Percentiles rank a stretch among this genome's conserved stretches.
These are phyloP conservation scores for Deilephila elpenor DNA, from an alignment of 2,888 invertebrate species.

Conservation along the genomic window DNA sequence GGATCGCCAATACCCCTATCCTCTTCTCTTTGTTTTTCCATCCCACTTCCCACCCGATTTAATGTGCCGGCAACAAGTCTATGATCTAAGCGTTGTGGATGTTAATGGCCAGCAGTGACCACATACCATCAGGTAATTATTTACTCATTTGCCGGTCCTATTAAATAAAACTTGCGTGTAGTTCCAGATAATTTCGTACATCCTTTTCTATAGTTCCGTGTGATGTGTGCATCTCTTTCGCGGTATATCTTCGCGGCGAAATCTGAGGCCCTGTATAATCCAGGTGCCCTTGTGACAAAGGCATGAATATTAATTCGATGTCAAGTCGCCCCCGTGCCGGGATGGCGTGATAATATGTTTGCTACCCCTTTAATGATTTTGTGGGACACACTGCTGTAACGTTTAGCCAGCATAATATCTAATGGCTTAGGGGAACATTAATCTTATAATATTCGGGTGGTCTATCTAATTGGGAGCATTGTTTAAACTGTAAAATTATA, in stretches of 20 bases:
- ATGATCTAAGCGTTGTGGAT: too few species aligned
- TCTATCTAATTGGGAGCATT: too few species aligned
- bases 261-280: neutral
- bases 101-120: too few species aligned
- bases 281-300: conserved; percentile 14
- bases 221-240: neutral
- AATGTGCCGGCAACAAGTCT: too few species aligned
- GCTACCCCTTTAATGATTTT: conserved; percentile 24
- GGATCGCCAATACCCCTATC: too few species aligned
- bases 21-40: too few species aligned
- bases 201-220: conserved; percentile 1
- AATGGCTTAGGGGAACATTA: neutral
- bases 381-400: conserved; percentile 9
- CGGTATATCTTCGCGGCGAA: neutral
- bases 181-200: neutral
- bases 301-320: conserved; percentile 33
- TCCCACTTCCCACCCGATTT: too few species aligned
- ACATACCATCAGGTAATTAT: too few species aligned
- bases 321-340: conserved; percentile 28
- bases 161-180: neutral
- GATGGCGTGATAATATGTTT: conserved; percentile 33
- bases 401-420: neutral
- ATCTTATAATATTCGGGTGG: too few species aligned
- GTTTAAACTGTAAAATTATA: too few species aligned
- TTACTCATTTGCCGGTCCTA: neutral